Evolutionary conservation across 2,888 invertebrate genomes (phyloP).

Genomic region (Pogonocherus hispidulus): DNA sequence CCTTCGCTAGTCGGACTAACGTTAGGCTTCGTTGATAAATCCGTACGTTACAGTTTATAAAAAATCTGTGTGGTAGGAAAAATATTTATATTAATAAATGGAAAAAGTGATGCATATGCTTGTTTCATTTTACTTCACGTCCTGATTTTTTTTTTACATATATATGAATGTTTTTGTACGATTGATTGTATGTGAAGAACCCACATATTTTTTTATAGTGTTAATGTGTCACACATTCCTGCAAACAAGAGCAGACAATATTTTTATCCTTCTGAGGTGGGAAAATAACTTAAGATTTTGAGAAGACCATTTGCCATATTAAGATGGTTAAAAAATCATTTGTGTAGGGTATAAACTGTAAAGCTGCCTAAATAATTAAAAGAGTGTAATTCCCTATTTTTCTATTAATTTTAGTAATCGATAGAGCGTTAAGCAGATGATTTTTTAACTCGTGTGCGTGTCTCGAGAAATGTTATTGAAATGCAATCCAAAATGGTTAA

Average conservation of each 20-base stretch:
- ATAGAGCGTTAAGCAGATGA: slow-evolving; percentile 29
- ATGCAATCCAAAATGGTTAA: not conserved
- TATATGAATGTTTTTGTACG: slow-evolving; percentile 19
- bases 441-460: slow-evolving; percentile 34
- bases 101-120: not conserved
- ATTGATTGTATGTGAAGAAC: not conserved
- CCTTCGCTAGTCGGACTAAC: too few relatives aligned
- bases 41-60: too few relatives aligned
- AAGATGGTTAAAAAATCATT: slow-evolving; percentile 31
- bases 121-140: slow-evolving; percentile 32
- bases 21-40: too few relatives aligned
- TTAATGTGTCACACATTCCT: slow-evolving; percentile 26
- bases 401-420: slow-evolving; percentile 33
- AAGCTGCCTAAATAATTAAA: slow-evolving; percentile 21
- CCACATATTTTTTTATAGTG: slow-evolving; percentile 8
- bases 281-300: not conserved
- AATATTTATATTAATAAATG: too few relatives aligned
- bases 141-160: not conserved
- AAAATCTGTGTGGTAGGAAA: too few relatives aligned
- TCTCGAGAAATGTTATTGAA: slow-evolving; percentile 8
- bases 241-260: slow-evolving; percentile 3
- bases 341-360: slow-evolving; percentile 14
- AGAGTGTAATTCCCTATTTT: slow-evolving; percentile 36
- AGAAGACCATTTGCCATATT: slow-evolving; percentile 30
- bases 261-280: not conserved